A percentile compares a stretch with the other conserved stretches of the same genome.
phyloP scores from a whole-genome alignment of 2,113 vertebrate genomes.

The Ursus arctos region DNA sequence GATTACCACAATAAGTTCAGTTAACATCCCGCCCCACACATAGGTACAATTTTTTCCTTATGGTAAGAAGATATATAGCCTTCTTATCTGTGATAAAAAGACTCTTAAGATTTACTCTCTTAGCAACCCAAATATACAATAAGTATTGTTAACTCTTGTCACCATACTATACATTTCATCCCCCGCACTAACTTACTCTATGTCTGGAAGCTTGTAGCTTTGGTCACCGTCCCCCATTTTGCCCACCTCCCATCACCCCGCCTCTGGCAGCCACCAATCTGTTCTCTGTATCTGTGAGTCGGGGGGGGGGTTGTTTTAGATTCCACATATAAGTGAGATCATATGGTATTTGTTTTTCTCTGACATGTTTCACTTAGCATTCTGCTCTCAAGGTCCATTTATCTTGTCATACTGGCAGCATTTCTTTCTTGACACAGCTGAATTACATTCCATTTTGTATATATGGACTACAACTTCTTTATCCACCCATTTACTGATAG shows the following conservation, averaged over 20 bases:
- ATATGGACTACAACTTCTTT: neutral
- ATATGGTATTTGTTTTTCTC: neutral
- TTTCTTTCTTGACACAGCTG: neutral
- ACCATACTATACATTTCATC: neutral
- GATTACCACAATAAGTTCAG: neutral
- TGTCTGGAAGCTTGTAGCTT: neutral
- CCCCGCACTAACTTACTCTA: neutral
- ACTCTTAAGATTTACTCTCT: neutral
- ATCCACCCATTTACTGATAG: neutral
- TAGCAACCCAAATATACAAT: neutral
- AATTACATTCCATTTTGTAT: neutral
- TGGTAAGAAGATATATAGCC: neutral
- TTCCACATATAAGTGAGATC: neutral
- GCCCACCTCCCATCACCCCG: neutral
- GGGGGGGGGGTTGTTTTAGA: neutral
- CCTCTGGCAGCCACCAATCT: neutral
- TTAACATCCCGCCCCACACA: neutral
- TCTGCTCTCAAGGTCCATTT: neutral
- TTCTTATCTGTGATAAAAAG: neutral
- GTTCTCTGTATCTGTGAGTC: neutral
- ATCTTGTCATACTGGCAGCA: neutral
- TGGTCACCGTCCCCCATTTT: neutral
- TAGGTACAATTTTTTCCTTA: neutral
- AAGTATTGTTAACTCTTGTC: neutral
- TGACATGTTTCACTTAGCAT: neutral